phyloP scores from a whole-genome alignment of 2,797 vertebrate species.

The Pipistrellus nathusii region DNA sequence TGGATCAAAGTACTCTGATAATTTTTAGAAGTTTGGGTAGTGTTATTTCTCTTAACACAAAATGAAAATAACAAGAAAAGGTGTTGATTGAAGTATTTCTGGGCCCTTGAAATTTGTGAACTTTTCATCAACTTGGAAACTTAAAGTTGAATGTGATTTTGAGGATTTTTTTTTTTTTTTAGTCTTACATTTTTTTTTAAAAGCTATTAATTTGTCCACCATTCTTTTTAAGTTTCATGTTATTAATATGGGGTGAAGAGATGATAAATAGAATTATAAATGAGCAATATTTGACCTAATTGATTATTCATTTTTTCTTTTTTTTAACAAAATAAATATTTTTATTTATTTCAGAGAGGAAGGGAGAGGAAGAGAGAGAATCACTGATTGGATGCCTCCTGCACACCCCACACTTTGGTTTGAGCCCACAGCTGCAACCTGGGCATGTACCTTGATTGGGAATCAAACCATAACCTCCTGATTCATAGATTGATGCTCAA shows the following conservation, averaged over 20 bases:
- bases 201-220: constrained; percentile 1
- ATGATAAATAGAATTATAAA: constrained; percentile 14
- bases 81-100: constrained; percentile 36
- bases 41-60: constrained; percentile 37
- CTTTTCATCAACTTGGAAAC: constrained; percentile 29
- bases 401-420: too few species aligned
- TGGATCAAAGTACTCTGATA: not conserved
- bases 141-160: constrained; percentile 54
- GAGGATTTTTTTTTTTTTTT: not conserved
- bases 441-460: too few species aligned
- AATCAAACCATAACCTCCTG: too few species aligned
- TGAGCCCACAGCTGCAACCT: too few species aligned
- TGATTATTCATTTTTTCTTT: not conserved
- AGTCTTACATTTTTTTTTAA: constrained; percentile 48
- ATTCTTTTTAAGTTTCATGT: constrained; percentile 58
- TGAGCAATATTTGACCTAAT: not conserved
- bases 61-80: constrained; percentile 27
- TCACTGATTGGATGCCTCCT: too few species aligned
- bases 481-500: too few species aligned
- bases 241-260: not conserved
- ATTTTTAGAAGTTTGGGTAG: constrained; percentile 57
- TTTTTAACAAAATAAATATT: too few species aligned
- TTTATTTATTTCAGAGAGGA: too few species aligned
- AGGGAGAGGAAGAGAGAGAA: too few species aligned
- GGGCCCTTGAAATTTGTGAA: constrained; percentile 22